Conservation (phyloP, 2,113 vertebrate species). For the Paracanthobrama guichenoti region DNA sequence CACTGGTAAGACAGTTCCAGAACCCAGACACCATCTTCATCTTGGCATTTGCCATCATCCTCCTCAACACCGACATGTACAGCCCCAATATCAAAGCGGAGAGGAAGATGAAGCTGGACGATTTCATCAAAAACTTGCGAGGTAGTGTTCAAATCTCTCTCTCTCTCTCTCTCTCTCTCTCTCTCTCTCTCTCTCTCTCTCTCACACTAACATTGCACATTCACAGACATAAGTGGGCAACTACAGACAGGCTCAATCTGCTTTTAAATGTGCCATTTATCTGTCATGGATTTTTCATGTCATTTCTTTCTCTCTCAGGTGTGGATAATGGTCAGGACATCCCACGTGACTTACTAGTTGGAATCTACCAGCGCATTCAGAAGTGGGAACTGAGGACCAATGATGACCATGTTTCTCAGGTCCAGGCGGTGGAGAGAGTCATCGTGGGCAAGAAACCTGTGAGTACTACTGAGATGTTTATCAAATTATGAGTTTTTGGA, state of each 20-base stretch:
- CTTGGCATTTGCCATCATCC: slow-evolving; percentile 95
- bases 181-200: background rate
- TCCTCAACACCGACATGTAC: slow-evolving; percentile 98
- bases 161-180: slow-evolving; percentile 10
- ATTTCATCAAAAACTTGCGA: slow-evolving; percentile 95
- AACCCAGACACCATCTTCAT: slow-evolving; percentile 99
- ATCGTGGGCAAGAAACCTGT: slow-evolving; percentile 97
- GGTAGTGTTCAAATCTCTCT: slow-evolving; percentile 68
- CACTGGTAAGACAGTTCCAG: slow-evolving; percentile 92
- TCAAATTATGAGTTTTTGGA: background rate
- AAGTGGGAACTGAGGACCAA: slow-evolving; percentile 93
- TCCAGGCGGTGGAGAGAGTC: slow-evolving; percentile 93
- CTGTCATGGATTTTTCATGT: background rate
- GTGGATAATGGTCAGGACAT: slow-evolving; percentile 97
- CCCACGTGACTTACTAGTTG: slow-evolving; percentile 89
- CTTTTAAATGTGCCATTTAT: background rate
- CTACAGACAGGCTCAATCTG: background rate
- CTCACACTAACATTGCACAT: background rate
- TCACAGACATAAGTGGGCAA: background rate
- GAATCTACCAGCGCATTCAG: slow-evolving; percentile 96
- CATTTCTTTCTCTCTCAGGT: slow-evolving; percentile 69
- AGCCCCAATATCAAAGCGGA: slow-evolving; percentile 94
- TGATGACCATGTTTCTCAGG: slow-evolving; percentile 96
- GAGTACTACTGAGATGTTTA: slow-evolving; percentile 56
- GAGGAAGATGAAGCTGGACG: slow-evolving; percentile 96